phyloP scores from a whole-genome alignment of 2,797 vertebrate species.

The Selene dorsalis region DNA sequence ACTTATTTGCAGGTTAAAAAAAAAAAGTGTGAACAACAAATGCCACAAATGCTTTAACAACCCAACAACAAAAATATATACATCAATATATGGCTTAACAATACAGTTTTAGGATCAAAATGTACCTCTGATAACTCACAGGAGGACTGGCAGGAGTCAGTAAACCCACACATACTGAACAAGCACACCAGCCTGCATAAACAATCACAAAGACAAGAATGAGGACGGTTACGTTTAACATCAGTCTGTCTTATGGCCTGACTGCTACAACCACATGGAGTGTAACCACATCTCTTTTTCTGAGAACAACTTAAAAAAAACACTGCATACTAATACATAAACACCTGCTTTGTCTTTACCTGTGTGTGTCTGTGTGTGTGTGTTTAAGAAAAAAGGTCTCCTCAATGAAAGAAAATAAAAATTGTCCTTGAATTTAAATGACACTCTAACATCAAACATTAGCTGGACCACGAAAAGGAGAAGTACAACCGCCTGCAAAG shows the following conservation, averaged over 20 bases:
- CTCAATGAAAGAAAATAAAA: conserved; percentile 29
- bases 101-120: conserved; percentile 47
- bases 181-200: conserved; percentile 61
- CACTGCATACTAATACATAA: conserved; percentile 55
- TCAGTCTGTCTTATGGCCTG: conserved; percentile 48
- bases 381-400: conserved; percentile 36
- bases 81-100: conserved; percentile 76
- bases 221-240: conserved; percentile 56
- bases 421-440: conserved; percentile 34
- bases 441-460: conserved; percentile 50
- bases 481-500: conserved; percentile 44
- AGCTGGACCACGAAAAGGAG: conserved; percentile 39
- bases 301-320: conserved; percentile 55
- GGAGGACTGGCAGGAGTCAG: conserved; percentile 49
- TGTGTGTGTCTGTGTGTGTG: no score
- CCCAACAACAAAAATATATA: conserved; percentile 56
- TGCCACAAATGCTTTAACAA: conserved; percentile 58
- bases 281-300: conserved; percentile 40
- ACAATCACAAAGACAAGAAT: conserved; percentile 70
- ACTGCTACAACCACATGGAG: conserved; percentile 37
- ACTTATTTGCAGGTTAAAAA: conserved; percentile 40
- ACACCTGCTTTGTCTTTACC: conserved; percentile 20
- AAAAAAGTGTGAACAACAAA: conserved; percentile 43
- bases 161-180: conserved; percentile 34
- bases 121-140: conserved; percentile 34